Percentiles rank a stretch among this genome's conserved stretches.
These are phyloP conservation scores for Chamaetylas fuelleborni DNA, from an alignment of 2,113 vertebrate species.

Conservation along the genomic window DNA sequence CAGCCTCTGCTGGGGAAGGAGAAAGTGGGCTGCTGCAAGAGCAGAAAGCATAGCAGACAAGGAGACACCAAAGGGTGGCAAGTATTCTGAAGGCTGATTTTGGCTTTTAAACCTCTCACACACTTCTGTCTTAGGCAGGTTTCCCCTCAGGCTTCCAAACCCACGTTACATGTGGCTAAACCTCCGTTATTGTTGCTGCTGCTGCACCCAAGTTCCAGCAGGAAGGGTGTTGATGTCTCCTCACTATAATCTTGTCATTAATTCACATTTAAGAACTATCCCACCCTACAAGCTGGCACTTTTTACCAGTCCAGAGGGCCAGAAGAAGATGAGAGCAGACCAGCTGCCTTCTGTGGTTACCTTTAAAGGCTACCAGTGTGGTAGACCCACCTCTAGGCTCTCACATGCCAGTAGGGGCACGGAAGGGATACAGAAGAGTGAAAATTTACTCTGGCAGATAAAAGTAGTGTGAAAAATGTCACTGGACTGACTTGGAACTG, in stretches of 20 bases:
- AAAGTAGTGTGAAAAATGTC: neutral
- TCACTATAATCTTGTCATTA: neutral
- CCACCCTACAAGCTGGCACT: neutral
- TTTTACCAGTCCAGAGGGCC: neutral
- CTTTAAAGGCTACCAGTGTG: neutral
- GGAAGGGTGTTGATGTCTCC: neutral
- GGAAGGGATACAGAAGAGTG: neutral
- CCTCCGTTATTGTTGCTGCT: neutral
- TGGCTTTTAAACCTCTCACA: neutral
- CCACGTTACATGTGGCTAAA: rapidly evolving
- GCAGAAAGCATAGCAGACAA: neutral
- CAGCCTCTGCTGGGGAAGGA: neutral
- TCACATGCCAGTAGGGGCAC: neutral
- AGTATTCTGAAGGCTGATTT: neutral
- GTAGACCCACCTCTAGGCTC: neutral
- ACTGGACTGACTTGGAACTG: neutral
- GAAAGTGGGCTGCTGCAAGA: neutral
- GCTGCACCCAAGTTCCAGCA: neutral
- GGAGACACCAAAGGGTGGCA: neutral
- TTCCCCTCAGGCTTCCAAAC: neutral
- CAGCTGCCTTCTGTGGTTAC: neutral
- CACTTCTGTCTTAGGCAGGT: neutral
- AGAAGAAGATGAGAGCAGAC: neutral
- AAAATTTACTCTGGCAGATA: neutral
- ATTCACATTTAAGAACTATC: neutral